These are phyloP conservation scores for Caracal caracal DNA, from an alignment of 2,113 vertebrate genomes.

Conservation along the genomic window DNA sequence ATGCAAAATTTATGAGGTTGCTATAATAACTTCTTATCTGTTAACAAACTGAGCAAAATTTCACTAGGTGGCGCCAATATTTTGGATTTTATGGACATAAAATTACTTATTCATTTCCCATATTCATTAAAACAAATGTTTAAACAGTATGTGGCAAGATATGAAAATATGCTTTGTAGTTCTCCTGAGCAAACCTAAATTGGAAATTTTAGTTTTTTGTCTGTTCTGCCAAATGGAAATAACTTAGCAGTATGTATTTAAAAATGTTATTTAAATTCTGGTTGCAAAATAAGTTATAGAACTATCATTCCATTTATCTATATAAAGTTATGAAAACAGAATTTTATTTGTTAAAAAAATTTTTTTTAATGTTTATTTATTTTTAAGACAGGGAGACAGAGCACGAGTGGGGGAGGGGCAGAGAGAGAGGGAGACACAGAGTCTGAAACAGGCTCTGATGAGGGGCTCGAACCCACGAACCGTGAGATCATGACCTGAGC, in stretches of 20 bases:
- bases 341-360: too few species aligned
- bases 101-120: slow-evolving; percentile 32
- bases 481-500: too few species aligned
- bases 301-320: neutral
- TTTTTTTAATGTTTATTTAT: too few species aligned
- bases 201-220: slow-evolving; percentile 47
- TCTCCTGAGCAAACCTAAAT: slow-evolving; percentile 27
- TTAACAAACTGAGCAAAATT: slow-evolving; percentile 5
- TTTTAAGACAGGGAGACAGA: too few species aligned
- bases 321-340: neutral
- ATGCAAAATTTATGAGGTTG: slow-evolving; percentile 2
- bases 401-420: too few species aligned
- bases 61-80: slow-evolving; percentile 47
- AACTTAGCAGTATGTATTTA: slow-evolving; percentile 1
- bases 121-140: slow-evolving; percentile 6
- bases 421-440: too few species aligned
- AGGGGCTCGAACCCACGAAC: too few species aligned
- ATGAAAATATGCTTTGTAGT: slow-evolving; percentile 26
- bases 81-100: neutral
- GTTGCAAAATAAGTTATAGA: neutral
- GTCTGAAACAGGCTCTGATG: too few species aligned
- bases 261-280: slow-evolving; percentile 42
- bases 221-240: neutral
- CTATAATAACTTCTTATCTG: neutral
- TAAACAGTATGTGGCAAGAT: slow-evolving; percentile 7